Percentiles rank a stretch among this genome's conserved stretches.
These are phyloP conservation scores for Ctenopoma multispine DNA, from an alignment of 2,797 vertebrate species.

Conservation along the genomic window DNA sequence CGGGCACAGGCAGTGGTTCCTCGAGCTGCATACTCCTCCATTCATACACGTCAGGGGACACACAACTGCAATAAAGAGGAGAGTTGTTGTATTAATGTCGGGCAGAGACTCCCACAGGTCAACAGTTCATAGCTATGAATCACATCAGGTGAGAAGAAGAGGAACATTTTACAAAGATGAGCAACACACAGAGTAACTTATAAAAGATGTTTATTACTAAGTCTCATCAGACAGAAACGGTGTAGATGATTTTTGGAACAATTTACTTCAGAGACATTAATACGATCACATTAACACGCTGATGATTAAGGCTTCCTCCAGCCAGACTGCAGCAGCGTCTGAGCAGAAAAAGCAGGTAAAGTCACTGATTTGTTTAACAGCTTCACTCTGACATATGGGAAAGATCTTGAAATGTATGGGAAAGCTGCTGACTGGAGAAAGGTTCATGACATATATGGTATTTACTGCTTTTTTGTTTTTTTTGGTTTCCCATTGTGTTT, in stretches of 20 bases:
- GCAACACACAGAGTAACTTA: conserved; percentile 2
- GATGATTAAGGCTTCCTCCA: conserved; percentile 20
- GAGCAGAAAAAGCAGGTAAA: conserved; percentile 58
- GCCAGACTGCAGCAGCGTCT: conserved; percentile 25
- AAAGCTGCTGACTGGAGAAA: conserved; percentile 46
- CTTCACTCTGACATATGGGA: conserved; percentile 68
- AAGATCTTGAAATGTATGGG: conserved; percentile 54
- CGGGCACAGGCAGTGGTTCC: conserved; percentile 91
- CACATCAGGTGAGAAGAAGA: conserved; percentile 7
- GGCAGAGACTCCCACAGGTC: conserved; percentile 15
- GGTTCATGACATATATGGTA: conserved; percentile 33
- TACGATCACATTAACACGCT: conserved; percentile 1
- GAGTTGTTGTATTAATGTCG: not conserved
- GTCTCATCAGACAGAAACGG: conserved; percentile 5
- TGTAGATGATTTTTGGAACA: conserved; percentile 19
- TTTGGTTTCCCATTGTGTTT: conserved; percentile 60
- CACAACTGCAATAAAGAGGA: conserved; percentile 84
- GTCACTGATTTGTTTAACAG: conserved; percentile 64
- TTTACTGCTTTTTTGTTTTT: conserved; percentile 41
- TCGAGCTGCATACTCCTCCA: conserved; percentile 92
- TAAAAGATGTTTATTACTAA: not conserved
- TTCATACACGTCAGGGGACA: conserved; percentile 94
- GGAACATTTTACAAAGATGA: conserved; percentile 18
- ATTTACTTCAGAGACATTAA: conserved; percentile 18
- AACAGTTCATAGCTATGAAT: conserved; percentile 33